phyloP scores from a whole-genome alignment of 2,797 vertebrate species.

The Sebastes matsubarae region DNA sequence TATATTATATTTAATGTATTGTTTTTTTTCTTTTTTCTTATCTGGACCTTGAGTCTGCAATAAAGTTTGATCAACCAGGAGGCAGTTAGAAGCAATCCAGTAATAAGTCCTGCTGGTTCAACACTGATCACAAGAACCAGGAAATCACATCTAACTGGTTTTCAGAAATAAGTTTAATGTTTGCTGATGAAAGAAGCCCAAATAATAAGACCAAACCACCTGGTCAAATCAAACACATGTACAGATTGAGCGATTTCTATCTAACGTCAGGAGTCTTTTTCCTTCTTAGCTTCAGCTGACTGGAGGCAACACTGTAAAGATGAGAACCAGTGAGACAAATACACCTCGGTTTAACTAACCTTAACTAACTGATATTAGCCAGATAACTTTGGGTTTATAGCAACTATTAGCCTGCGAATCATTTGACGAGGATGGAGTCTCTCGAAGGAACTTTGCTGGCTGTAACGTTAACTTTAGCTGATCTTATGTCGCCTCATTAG shows the following conservation, averaged over 20 bases:
- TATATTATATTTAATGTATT: too few relatives aligned
- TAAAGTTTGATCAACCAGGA: too few relatives aligned
- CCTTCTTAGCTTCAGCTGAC: not conserved
- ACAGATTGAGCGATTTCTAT: not conserved
- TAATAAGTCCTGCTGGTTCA: not conserved
- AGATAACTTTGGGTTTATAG: too few relatives aligned
- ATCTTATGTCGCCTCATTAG: not conserved
- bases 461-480: not conserved
- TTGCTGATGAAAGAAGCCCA: not conserved
- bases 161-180: not conserved
- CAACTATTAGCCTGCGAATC: not conserved
- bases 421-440: not conserved
- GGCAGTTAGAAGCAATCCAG: not conserved
- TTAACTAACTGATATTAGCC: not conserved
- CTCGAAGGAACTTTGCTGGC: not conserved
- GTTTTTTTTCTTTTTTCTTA: too few relatives aligned
- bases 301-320: not conserved
- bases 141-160: not conserved
- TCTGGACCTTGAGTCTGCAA: too few relatives aligned
- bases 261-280: accelerated
- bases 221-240: not conserved
- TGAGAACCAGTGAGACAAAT: too few relatives aligned
- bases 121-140: not conserved
- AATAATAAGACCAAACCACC: not conserved
- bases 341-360: not conserved